Base-by-base conservation (phyloP, 2,113 vertebrate genomes). In the Pteropus alecto region DNA sequence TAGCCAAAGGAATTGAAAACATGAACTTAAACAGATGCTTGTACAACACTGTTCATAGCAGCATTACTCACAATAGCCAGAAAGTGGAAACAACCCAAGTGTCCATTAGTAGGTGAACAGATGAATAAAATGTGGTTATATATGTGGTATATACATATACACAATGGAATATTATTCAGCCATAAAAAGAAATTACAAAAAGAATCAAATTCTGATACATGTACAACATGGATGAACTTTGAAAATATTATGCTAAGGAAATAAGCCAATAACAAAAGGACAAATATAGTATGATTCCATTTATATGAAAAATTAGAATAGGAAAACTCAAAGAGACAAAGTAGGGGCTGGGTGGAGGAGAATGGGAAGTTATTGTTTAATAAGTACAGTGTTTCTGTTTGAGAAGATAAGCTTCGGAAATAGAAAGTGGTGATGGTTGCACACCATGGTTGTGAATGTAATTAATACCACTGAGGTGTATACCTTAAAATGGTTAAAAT, bases 401-500 rank as follows among this genome's bases (percentile, higher is more conserved):
- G 41, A 43, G 21, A 43, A 81, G 33, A 87, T 71, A 33, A 81
- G 51, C 58, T 94, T 87, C 81, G 65, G 51, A 81, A 93, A 51
- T 51, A 89, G 16, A 35, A 51, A 22, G 43, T 83, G 41, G 33
- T 61, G 21, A 74, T 83, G 33, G 33, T 60, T 60, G 30, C 24
- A 82, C 24, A 60, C 67, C 30, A 43, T 84, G 58, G 70, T 19
- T 81, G 15, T 94, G 43, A 87, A 22, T 71, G 19, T 71, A 63
- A 33, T 48, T 79, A 48, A 71, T 54, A 41, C 65, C 19, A 21
- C 14, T 63, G 54, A 71, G 60, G 33, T 71, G 5, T 61, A n/a
- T 78, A 87, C 91, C 86, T 77, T 46, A 86, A 83, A 85, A 67
- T 76, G 30, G 30, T 68, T 86, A 86, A 77, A 93, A 93, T 78